Percentiles rank a stretch among this genome's conserved stretches.
phyloP scores from a whole-genome alignment of 2,797 vertebrate species.

The Neostethus bicornis region DNA sequence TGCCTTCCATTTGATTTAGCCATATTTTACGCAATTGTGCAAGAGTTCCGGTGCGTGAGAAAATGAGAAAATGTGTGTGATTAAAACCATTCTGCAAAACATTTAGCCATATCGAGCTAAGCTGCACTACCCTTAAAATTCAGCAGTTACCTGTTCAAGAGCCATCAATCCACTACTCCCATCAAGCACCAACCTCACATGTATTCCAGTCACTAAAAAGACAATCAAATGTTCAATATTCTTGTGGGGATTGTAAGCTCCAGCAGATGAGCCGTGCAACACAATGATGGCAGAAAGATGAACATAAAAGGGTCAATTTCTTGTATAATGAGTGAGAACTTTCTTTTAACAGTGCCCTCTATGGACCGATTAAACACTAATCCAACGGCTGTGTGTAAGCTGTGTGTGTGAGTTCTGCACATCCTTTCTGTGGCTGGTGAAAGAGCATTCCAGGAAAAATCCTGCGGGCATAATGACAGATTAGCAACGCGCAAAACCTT shows the following conservation, averaged over 20 bases:
- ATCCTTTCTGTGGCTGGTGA: slow-evolving; percentile 23
- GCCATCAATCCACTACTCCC: neutral
- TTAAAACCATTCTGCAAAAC: slow-evolving; percentile 4
- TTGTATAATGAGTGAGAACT: slow-evolving; percentile 62
- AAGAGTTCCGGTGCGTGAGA: slow-evolving; percentile 5
- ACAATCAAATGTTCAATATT: slow-evolving; percentile 36
- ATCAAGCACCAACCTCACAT: slow-evolving; percentile 10
- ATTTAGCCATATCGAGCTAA: neutral
- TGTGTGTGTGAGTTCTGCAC: slow-evolving; percentile 22
- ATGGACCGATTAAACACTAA: slow-evolving; percentile 62
- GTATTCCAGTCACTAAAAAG: slow-evolving; percentile 18
- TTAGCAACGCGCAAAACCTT: slow-evolving; percentile 47
- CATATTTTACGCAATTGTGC: slow-evolving; percentile 35
- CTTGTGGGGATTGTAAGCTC: slow-evolving; percentile 16
- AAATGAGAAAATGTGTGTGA: slow-evolving; percentile 1
- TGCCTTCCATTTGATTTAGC: slow-evolving; percentile 46
- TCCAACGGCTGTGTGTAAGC: slow-evolving; percentile 44
- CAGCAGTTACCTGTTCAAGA: neutral
- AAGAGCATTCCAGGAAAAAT: slow-evolving; percentile 56
- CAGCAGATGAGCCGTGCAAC: slow-evolving; percentile 11
- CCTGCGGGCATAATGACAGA: slow-evolving; percentile 54
- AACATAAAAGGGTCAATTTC: slow-evolving; percentile 50
- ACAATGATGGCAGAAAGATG: slow-evolving; percentile 23
- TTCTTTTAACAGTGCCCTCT: slow-evolving; percentile 54
- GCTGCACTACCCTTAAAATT: neutral